phyloP scores from a whole-genome alignment of 2,113 vertebrate genomes.

The Electrona antarctica region DNA sequence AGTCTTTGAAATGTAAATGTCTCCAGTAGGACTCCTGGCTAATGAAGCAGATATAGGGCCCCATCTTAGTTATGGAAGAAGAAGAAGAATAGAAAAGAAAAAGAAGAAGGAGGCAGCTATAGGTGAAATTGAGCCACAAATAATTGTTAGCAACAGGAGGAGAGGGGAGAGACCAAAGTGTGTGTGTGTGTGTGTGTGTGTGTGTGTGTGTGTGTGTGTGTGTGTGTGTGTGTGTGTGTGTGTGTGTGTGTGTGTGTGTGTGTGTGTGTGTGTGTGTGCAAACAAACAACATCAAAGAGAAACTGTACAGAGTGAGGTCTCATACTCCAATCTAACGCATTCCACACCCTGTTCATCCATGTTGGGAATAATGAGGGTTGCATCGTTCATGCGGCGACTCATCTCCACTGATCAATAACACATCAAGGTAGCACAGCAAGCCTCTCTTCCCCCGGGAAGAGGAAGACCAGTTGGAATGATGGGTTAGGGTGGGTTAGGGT shows the following conservation, averaged over 20 bases:
- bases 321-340: too few relatives aligned
- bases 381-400: too few relatives aligned
- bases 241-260: not conserved
- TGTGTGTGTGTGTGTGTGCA: not conserved
- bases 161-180: not conserved
- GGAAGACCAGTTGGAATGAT: too few relatives aligned
- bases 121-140: not conserved
- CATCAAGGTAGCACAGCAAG: too few relatives aligned
- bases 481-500: too few relatives aligned
- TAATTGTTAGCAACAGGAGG: not conserved
- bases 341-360: too few relatives aligned
- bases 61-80: constrained; percentile 41
- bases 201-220: not conserved
- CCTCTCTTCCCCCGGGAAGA: too few relatives aligned
- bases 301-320: not conserved
- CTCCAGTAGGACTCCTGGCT: constrained; percentile 48
- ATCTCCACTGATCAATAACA: too few relatives aligned
- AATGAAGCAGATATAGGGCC: constrained; percentile 46
- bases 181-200: constrained; percentile 1
- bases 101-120: not conserved
- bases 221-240: constrained; percentile 3
- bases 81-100: not conserved
- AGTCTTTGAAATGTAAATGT: constrained; percentile 64
- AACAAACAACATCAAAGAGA: too few relatives aligned
- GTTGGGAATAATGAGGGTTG: too few relatives aligned